Evolutionary conservation across 2,888 invertebrate genomes (phyloP).

Genomic region (Hylaea fasciaria): DNA sequence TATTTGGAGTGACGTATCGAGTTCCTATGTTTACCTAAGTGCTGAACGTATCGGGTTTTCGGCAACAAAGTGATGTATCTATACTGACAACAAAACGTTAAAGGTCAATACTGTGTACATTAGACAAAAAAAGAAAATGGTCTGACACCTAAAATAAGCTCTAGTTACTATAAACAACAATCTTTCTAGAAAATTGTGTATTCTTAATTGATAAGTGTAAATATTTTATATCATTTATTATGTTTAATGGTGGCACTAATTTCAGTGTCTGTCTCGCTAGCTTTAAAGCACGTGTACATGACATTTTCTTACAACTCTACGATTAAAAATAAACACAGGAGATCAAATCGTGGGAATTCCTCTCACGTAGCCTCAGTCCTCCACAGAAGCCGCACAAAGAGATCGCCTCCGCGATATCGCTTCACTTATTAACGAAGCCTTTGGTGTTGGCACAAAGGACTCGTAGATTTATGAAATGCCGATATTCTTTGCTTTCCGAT

Average conservation of each 20-base stretch:
- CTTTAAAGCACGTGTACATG: too few relatives aligned
- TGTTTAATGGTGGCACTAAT: too few relatives aligned
- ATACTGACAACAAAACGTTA: too few relatives aligned
- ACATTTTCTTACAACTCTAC: too few relatives aligned
- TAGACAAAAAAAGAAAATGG: too few relatives aligned
- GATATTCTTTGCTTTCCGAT: constrained; percentile 8
- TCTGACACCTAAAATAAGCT: too few relatives aligned
- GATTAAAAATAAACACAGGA: background rate
- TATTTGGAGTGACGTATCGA: constrained; percentile 17
- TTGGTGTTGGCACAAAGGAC: constrained; percentile 8
- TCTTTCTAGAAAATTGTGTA: too few relatives aligned
- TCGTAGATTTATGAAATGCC: constrained; percentile 10
- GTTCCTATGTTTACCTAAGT: constrained; percentile 12
- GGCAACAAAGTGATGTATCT: background rate
- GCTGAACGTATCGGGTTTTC: constrained; percentile 11
- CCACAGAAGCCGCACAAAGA: constrained; percentile 8
- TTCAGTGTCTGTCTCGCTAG: too few relatives aligned
- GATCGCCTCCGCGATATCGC: constrained; percentile 7
- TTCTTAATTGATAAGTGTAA: too few relatives aligned
- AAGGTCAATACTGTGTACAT: too few relatives aligned
- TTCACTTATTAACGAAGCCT: constrained; percentile 5
- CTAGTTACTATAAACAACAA: too few relatives aligned
- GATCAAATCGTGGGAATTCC: constrained; percentile 1
- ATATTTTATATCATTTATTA: too few relatives aligned
- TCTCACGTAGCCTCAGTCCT: constrained; percentile 1